phyloP scores from a whole-genome alignment of 2,113 vertebrate species.

The Phalacrocorax aristotelis region DNA sequence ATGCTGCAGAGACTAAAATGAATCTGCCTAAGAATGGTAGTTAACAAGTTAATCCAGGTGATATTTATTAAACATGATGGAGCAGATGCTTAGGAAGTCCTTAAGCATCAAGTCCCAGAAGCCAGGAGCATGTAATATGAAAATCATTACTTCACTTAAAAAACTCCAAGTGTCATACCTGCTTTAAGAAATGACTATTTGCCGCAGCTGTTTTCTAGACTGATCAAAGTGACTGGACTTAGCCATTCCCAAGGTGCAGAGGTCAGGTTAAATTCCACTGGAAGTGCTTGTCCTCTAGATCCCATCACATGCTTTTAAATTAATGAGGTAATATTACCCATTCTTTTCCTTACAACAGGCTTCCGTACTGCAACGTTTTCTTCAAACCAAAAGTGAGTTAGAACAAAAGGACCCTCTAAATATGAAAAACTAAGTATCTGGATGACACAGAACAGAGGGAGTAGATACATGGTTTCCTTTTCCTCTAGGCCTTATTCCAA shows the following conservation, averaged over 20 bases:
- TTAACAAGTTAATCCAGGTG: neutral
- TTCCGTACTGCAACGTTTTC: neutral
- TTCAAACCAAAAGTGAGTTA: neutral
- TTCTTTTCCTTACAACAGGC: neutral
- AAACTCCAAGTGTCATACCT: neutral
- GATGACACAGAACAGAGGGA: neutral
- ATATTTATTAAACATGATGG: neutral
- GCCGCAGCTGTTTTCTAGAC: neutral
- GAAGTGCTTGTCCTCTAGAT: neutral
- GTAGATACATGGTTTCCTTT: neutral
- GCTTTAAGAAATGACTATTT: neutral
- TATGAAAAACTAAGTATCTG: neutral
- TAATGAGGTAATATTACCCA: neutral
- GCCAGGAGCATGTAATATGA: neutral
- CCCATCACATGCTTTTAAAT: neutral
- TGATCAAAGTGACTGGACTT: neutral
- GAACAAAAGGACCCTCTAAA: neutral
- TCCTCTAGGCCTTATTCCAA: neutral
- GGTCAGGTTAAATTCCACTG: neutral
- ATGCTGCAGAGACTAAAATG: neutral
- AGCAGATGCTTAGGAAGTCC: neutral
- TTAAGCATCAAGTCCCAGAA: neutral
- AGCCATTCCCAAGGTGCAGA: neutral
- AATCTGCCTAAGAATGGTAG: neutral
- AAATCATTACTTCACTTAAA: neutral